Evolutionary conservation across 2,888 invertebrate genomes (phyloP).

Genomic region (Dermolepida albohirtum): DNA sequence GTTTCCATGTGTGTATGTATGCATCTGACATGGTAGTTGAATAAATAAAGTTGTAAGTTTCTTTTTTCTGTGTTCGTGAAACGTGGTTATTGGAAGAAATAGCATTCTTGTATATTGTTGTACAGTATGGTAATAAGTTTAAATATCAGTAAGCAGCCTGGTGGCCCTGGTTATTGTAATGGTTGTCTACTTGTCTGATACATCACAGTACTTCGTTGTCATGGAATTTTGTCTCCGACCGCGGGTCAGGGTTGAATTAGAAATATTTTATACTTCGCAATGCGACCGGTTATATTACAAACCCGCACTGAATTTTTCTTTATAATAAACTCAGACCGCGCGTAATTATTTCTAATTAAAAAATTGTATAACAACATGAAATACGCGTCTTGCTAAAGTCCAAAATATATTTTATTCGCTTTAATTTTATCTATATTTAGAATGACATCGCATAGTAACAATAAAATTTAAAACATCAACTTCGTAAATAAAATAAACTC

Average conservation of each 20-base stretch:
- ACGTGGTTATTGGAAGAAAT: constrained; percentile 32
- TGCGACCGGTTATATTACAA: constrained; percentile 25
- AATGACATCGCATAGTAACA: too few relatives aligned
- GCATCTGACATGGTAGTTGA: background rate
- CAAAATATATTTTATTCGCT: too few relatives aligned
- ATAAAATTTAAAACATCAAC: too few relatives aligned
- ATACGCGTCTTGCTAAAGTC: too few relatives aligned
- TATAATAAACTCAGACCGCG: too few relatives aligned
- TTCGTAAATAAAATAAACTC: too few relatives aligned
- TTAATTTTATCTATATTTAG: too few relatives aligned
- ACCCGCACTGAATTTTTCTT: background rate
- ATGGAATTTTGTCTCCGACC: constrained; percentile 48
- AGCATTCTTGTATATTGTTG: constrained; percentile 45
- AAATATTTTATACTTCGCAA: constrained; percentile 42
- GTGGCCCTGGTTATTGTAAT: constrained; percentile 50
- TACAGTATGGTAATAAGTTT: constrained; percentile 48
- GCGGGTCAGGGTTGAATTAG: constrained; percentile 49
- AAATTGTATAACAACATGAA: too few relatives aligned
- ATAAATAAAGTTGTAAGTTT: constrained; percentile 35
- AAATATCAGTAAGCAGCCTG: constrained; percentile 48
- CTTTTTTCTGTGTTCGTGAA: constrained; percentile 16
- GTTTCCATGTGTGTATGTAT: background rate
- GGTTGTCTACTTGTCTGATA: constrained; percentile 49
- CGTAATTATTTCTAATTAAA: too few relatives aligned
- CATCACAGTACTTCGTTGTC: constrained; percentile 49